Base-by-base conservation (phyloP, 2,113 vertebrate species). In the Macroglossus sobrinus region DNA sequence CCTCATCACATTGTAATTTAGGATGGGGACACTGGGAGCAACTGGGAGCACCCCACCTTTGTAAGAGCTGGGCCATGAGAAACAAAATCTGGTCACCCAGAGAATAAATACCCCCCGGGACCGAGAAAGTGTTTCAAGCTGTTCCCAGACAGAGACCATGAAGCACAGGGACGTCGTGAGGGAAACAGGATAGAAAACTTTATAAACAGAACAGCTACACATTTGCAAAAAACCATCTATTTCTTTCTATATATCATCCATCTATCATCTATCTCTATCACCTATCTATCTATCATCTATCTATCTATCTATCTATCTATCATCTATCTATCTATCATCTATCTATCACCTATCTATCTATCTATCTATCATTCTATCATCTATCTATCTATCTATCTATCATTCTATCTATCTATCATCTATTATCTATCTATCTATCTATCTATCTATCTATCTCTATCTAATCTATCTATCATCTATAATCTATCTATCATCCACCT, bases 1-100 rank as follows among this genome's bases (percentile, higher is more conserved):
- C 33, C 19, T 55, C 38, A 19, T 11, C 84, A 4, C 55, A 47
- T 16, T 19, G 0, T 40, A 7, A 38, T 15, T 59, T 40, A 8
- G 9, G 33, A 64, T 16, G 4, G 47, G 38, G 19, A 18, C n/a
- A n/a, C n/a, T n/a, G n/a, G n/a, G n/a, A n/a, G n/a, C n/a, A 55
- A 1, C 10, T 35, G 40, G 82, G 1, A 38, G 22, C 13, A 22
- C 6, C 13, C 28, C 13, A 1, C 35, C 75, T 71, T 7, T 28
- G 38, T 13, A 63, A 50, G 82, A 53, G 38, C 38, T 0, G 3
- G 43, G 12, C 0, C 0, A 12, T 2, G 50, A 10, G 8, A 3
- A 40, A 7, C 22, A 0, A 1, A 26, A 5, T 3, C 1, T 0
- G 2, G 10, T 18, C 59, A 4, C 2, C 26, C n/a, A 3, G 88